phyloP scores from a whole-genome alignment of 2,113 vertebrate genomes.

The Grallaria varia region DNA sequence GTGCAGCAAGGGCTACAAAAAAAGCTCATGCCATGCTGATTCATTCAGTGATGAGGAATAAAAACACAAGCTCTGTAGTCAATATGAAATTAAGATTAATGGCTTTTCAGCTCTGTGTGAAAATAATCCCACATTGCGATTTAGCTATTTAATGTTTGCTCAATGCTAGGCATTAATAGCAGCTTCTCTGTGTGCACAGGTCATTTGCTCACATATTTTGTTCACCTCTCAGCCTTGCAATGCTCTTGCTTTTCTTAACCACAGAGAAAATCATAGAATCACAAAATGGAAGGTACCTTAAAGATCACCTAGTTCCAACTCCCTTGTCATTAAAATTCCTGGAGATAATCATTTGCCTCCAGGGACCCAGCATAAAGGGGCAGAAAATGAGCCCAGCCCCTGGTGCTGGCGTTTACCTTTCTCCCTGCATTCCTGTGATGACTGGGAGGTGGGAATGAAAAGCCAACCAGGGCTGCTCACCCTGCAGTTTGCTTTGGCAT shows the following conservation, averaged over 20 bases:
- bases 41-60: neutral
- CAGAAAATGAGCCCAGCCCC: neutral
- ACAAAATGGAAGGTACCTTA: neutral
- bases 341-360: neutral
- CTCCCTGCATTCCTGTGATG: neutral
- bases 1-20: neutral
- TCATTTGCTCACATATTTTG: neutral
- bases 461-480: neutral
- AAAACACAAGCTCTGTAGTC: neutral
- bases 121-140: neutral
- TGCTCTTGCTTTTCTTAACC: neutral
- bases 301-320: neutral
- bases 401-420: neutral
- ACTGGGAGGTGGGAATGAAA: neutral
- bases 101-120: neutral
- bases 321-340: neutral
- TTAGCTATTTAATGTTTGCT: neutral
- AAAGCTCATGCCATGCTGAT: neutral
- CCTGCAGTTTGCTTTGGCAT: neutral
- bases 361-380: neutral
- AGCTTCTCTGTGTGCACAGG: neutral
- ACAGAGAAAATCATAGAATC: neutral
- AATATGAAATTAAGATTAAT: constrained; percentile 5
- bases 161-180: neutral
- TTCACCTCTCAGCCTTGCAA: neutral